phyloP scores from a whole-genome alignment of 2,797 vertebrate genomes.

The Falco novaeseelandiae region DNA sequence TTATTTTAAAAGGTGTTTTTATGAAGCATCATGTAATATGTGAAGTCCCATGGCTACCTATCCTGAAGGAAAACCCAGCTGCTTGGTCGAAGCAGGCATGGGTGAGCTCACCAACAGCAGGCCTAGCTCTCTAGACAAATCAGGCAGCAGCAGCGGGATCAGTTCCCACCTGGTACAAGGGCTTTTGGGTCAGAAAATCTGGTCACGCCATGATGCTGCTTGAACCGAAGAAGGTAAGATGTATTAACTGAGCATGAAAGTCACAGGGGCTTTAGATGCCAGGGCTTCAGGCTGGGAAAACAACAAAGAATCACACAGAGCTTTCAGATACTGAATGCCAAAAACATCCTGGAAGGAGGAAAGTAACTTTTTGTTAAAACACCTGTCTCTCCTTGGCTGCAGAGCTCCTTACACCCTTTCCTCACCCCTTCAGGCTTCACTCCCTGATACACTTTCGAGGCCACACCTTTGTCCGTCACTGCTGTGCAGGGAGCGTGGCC shows the following conservation, averaged over 20 bases:
- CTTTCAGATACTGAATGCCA: background rate
- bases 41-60: background rate
- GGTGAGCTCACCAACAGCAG: background rate
- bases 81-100: background rate
- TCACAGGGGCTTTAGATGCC: background rate
- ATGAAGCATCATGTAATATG: background rate
- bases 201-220: accelerated
- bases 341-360: background rate
- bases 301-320: background rate
- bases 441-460: accelerated
- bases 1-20: constrained; percentile 13
- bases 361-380: background rate
- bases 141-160: background rate
- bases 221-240: background rate
- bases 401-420: background rate
- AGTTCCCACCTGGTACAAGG: background rate
- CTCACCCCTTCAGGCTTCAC: background rate
- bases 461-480: background rate
- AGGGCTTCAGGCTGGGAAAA: background rate
- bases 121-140: background rate
- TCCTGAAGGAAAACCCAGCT: background rate
- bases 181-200: background rate
- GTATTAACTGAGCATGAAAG: background rate
- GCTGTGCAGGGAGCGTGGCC: accelerated
- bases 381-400: background rate